phyloP scores from a whole-genome alignment of 2,888 invertebrate genomes.

The Ectemnius continuus region DNA sequence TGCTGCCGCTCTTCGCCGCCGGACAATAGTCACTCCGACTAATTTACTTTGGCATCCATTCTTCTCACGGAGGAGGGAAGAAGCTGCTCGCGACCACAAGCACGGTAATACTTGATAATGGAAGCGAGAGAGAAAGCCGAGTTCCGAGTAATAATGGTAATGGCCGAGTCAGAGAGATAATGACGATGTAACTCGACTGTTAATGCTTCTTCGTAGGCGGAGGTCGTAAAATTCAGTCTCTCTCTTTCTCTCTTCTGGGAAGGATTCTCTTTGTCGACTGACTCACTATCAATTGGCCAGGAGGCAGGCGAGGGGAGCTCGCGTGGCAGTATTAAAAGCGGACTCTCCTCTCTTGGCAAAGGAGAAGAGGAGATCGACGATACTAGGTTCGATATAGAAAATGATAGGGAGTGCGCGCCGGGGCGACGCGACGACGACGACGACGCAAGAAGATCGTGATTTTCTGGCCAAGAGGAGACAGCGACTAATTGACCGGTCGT shows the following conservation, averaged over 20 bases:
- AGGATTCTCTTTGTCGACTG: slow-evolving; percentile 12
- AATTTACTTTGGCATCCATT: slow-evolving; percentile 44
- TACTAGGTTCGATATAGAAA: too few relatives aligned
- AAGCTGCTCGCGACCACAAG: slow-evolving; percentile 30
- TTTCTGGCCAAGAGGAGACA: slow-evolving; percentile 31
- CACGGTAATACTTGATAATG: slow-evolving; percentile 42
- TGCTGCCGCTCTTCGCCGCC: too few relatives aligned
- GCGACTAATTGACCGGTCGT: slow-evolving; percentile 49
- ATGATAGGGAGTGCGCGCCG: background rate
- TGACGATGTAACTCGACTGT: slow-evolving; percentile 50
- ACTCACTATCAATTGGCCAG: too few relatives aligned
- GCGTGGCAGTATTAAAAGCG: background rate
- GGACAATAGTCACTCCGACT: background rate
- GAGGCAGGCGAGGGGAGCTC: too few relatives aligned
- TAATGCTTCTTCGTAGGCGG: slow-evolving; percentile 47
- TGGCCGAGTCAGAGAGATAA: slow-evolving; percentile 51
- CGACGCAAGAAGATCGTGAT: slow-evolving; percentile 1
- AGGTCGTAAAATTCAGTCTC: slow-evolving; percentile 36
- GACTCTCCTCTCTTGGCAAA: background rate
- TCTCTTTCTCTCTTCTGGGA: too few relatives aligned
- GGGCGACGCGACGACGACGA: slow-evolving; percentile 14
- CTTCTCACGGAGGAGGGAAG: slow-evolving; percentile 19
- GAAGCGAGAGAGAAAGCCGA: slow-evolving; percentile 40
- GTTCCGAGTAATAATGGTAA: slow-evolving; percentile 48
- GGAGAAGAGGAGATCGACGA: slow-evolving; percentile 13